Conservation (phyloP, 64 coral and sea anemone species). For the Stylophora pistillata region DNA sequence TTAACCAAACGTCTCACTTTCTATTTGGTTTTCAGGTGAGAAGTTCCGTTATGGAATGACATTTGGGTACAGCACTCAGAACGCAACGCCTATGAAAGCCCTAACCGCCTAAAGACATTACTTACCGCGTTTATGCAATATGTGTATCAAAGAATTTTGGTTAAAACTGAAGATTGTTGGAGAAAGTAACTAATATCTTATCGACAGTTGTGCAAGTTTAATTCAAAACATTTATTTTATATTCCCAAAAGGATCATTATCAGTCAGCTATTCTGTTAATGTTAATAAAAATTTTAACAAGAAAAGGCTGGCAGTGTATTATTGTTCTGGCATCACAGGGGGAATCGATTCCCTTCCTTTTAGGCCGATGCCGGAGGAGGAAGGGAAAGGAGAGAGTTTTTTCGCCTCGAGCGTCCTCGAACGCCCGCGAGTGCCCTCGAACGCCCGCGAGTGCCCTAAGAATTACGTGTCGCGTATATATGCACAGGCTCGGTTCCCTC, state of each 20-base stretch:
- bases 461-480: no score
- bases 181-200: neutral
- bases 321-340: no score
- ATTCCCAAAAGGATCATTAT: neutral
- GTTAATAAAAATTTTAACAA: conserved; percentile 19
- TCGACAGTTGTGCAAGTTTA: neutral
- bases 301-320: neutral
- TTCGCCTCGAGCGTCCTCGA: no score
- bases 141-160: neutral
- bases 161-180: neutral
- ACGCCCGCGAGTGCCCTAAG: no score
- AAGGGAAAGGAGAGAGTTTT: no score
- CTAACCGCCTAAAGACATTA: conserved; percentile 32
- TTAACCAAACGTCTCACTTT: neutral
- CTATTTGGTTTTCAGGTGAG: conserved; percentile 61
- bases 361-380: no score
- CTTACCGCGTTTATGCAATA: neutral
- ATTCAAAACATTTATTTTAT: conserved; percentile 28
- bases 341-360: no score
- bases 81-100: conserved; percentile 70
- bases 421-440: no score
- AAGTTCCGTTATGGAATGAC: conserved; percentile 96
- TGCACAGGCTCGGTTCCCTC: no score
- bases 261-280: neutral
- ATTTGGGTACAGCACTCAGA: conserved; percentile 89